These are phyloP conservation scores for Metopolophium dirhodum DNA, from an alignment of 1,140 invertebrate genomes.

Conservation along the genomic window DNA sequence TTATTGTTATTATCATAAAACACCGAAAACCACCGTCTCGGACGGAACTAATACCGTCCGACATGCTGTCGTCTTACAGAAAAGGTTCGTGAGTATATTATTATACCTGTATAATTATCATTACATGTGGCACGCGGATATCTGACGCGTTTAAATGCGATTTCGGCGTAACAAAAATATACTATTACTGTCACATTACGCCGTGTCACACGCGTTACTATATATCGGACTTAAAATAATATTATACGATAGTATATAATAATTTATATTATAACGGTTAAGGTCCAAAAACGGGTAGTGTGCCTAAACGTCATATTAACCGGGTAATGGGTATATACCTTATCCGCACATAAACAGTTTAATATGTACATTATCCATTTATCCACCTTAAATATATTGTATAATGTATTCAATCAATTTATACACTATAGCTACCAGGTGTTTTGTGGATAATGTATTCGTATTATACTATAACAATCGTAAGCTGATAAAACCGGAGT, in stretches of 20 bases:
- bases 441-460: background rate
- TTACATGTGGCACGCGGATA: background rate
- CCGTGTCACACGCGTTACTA: too few relatives aligned
- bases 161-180: background rate
- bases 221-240: background rate
- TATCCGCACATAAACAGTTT: background rate
- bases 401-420: background rate
- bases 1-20: background rate
- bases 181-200: background rate
- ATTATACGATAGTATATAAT: too few relatives aligned
- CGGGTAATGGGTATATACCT: background rate
- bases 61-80: conserved; percentile 52
- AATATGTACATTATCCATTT: too few relatives aligned
- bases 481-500: background rate
- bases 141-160: background rate
- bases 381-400: background rate
- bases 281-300: too few relatives aligned
- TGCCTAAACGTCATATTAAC: too few relatives aligned
- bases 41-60: background rate
- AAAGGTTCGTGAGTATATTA: conserved; percentile 45
- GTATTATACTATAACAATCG: background rate
- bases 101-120: background rate
- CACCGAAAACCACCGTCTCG: background rate
- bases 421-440: background rate
- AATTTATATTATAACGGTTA: background rate